phyloP scores from a whole-genome alignment of 2,797 vertebrate genomes.

The Galago senegalensis region DNA sequence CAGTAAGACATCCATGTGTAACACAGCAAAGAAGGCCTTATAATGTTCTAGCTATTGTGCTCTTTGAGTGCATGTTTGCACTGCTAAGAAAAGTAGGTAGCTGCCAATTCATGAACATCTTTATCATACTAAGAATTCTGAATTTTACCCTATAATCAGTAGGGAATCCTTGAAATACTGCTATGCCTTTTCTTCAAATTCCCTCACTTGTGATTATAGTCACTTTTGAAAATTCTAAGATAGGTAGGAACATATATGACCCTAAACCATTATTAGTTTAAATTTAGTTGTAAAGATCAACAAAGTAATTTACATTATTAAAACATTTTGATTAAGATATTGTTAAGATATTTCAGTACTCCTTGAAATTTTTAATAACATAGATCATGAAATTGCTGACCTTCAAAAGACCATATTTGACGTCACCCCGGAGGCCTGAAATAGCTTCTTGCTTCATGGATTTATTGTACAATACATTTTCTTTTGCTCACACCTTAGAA shows the following conservation, averaged over 20 bases:
- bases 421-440: constrained; percentile 77
- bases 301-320: constrained; percentile 80
- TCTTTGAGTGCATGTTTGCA: neutral
- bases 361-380: constrained; percentile 84
- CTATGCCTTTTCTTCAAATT: neutral
- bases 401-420: constrained; percentile 88
- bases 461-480: constrained; percentile 78
- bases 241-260: neutral
- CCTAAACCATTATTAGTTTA: constrained; percentile 64
- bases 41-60: neutral
- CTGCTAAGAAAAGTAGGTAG: too few relatives aligned
- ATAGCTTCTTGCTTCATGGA: constrained; percentile 76
- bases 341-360: constrained; percentile 76
- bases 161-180: neutral
- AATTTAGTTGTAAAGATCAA: constrained; percentile 85
- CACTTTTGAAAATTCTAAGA: constrained; percentile 26
- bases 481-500: constrained; percentile 80
- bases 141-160: constrained; percentile 17
- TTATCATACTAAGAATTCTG: neutral
- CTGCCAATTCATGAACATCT: too few relatives aligned
- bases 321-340: constrained; percentile 47
- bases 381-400: constrained; percentile 84
- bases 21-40: neutral
- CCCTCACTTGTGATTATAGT: neutral
- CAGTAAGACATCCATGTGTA: neutral